A percentile compares a stretch with the other conserved stretches of the same genome.
phyloP scores from a whole-genome alignment of 1,140 invertebrate species.

The Mactra quadrangularis region DNA sequence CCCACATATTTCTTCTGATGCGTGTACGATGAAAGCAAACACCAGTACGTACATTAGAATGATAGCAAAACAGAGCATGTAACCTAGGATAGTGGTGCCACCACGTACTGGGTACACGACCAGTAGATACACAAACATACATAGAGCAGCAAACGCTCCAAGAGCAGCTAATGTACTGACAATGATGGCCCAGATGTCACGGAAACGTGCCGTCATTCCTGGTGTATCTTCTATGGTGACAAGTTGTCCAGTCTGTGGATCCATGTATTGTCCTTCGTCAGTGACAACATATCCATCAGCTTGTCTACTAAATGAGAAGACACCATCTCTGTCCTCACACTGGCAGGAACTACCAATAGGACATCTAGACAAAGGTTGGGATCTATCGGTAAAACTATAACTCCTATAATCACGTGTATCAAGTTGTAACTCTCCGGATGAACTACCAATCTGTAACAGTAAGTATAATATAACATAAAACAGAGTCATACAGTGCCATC shows the following conservation, averaged over 20 bases:
- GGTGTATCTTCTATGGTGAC: constrained; percentile 74
- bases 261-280: constrained; percentile 75
- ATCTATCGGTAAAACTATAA: constrained; percentile 59
- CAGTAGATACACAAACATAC: constrained; percentile 84
- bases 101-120: constrained; percentile 83
- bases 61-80: constrained; percentile 84
- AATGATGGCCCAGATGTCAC: constrained; percentile 83
- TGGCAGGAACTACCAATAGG: constrained; percentile 69
- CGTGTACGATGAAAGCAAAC: constrained; percentile 84
- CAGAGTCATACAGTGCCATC: too few relatives aligned
- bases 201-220: constrained; percentile 78
- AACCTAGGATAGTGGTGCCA: constrained; percentile 85
- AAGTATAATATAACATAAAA: too few relatives aligned
- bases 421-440: constrained; percentile 59
- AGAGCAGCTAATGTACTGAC: constrained; percentile 81
- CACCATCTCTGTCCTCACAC: constrained; percentile 70
- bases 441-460: constrained; percentile 76
- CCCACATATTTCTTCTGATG: constrained; percentile 83
- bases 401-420: constrained; percentile 59
- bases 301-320: constrained; percentile 47
- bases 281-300: constrained; percentile 71
- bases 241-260: constrained; percentile 74
- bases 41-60: constrained; percentile 84
- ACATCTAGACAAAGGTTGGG: constrained; percentile 69
- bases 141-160: constrained; percentile 80